A percentile compares a stretch with the other conserved stretches of the same genome.
Evolutionary conservation across 2,888 invertebrate genomes (phyloP).

Genomic region (Polyommatus iphigenia): DNA sequence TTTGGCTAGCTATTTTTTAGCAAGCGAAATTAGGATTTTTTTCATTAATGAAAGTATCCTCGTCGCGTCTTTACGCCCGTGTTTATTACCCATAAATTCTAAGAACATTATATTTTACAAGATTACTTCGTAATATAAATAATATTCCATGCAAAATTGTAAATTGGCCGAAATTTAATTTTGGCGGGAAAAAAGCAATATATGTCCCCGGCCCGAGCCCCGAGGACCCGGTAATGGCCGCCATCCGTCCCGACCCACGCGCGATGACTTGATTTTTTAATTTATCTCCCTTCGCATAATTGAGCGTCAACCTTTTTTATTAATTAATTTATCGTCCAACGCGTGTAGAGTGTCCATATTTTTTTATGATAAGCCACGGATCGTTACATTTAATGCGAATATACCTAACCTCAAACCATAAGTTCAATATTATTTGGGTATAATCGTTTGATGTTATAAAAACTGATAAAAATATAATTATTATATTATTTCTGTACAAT

Average conservation of each 20-base stretch:
- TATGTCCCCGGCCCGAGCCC: not conserved
- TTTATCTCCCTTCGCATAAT: conserved; percentile 10
- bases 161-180: conserved; percentile 2
- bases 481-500: too few relatives aligned
- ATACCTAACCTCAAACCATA: too few relatives aligned
- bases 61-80: too few relatives aligned
- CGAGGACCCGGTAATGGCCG: not conserved
- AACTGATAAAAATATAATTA: too few relatives aligned
- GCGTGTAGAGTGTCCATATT: not conserved
- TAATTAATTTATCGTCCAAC: not conserved
- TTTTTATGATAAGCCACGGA: not conserved
- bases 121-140: not conserved
- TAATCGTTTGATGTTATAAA: too few relatives aligned
- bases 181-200: not conserved
- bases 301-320: conserved; percentile 12
- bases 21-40: too few relatives aligned
- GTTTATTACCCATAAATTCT: too few relatives aligned
- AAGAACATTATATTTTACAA: too few relatives aligned
- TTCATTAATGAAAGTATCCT: too few relatives aligned
- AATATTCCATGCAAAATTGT: not conserved
- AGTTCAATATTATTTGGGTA: too few relatives aligned
- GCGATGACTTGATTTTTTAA: conserved; percentile 16
- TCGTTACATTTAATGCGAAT: not conserved
- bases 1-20: too few relatives aligned
- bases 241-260: not conserved